phyloP scores from a whole-genome alignment of 2,113 vertebrate species.

The Hyaena hyaena region DNA sequence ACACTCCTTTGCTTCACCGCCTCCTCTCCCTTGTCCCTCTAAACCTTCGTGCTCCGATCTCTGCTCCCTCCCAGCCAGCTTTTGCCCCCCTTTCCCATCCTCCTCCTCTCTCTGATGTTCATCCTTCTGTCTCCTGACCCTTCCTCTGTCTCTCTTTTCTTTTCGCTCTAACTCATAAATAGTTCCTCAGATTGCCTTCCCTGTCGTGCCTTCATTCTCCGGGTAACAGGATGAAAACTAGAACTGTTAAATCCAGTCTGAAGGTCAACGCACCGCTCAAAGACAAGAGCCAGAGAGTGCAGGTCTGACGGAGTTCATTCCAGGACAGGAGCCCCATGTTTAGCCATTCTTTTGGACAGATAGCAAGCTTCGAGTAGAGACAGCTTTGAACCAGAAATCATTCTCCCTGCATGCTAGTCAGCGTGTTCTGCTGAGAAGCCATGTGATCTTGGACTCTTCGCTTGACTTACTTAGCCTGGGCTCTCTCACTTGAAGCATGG shows the following conservation, averaged over 20 bases:
- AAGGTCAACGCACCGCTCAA: not conserved
- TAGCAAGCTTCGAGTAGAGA: not conserved
- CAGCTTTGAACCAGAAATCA: not conserved
- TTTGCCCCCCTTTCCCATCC: not conserved
- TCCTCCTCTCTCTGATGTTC: too few species aligned
- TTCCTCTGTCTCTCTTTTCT: not conserved
- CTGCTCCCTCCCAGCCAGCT: not conserved
- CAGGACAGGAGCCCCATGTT: not conserved
- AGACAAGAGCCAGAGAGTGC: not conserved
- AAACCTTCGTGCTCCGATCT: not conserved
- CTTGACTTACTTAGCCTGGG: not conserved
- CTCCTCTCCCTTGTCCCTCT: not conserved
- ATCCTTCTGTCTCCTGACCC: not conserved
- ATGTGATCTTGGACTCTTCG: not conserved
- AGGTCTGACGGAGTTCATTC: too few species aligned
- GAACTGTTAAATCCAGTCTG: not conserved
- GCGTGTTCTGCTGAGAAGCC: not conserved
- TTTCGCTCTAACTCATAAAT: not conserved
- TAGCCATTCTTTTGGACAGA: not conserved
- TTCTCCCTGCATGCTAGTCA: not conserved
- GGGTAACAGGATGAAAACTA: not conserved
- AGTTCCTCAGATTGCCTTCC: not conserved
- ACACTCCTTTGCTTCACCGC: not conserved
- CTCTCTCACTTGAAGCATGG: not conserved
- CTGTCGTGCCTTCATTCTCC: not conserved